Base-by-base conservation (phyloP, 2,888 invertebrate genomes). In the Brachyopa scutellaris region DNA sequence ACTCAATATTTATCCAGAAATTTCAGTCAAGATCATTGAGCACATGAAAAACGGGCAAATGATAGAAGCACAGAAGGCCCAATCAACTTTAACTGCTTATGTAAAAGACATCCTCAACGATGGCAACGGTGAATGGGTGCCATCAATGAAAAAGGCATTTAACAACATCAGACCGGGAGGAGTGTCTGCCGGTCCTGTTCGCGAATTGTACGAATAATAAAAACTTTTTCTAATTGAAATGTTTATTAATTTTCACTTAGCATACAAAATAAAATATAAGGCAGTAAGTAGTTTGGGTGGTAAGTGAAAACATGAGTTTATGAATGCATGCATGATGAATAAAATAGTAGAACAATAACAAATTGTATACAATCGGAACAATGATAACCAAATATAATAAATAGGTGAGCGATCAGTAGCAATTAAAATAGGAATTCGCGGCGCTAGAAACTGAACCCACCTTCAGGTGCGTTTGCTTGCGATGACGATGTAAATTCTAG, bases 1-100 rank as follows among this genome's bases (percentile, higher is more conserved):
- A 1, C 92, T 93, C 76, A 96, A 94, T 87, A 90, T 95, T 84
- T 92, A 93, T 86, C 94, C 95, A 0, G 90, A 91, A 23, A 9
- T 82, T 0, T 66, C 82, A 1, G 47, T 77, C 2, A 38, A 59
- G n/a, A 82, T 82, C 2, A 33, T 77, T 13, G 49, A 82, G 1
- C 3, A 45, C 23, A 82, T 82, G 70, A 49, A 53, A 47, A 49
- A 21, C 1, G 70, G 73, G 17, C 2, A 74, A 29, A 29, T 84
- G 6, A 1, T 9, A 0, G 66, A 78, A 26, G 84, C 85, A 4
- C 73, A 67, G 55, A 42, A 47, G 23, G 49, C 59, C 0, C 86
- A 86, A 59, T 9, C 47, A 9, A 11, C 17, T 26, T 70, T 86
- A 23, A 84, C 84, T 0, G 11, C 31, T n/a, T 36, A 11, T 38